Conservation (phyloP, 2,113 vertebrate genomes). For the Nesoenas mayeri region DNA sequence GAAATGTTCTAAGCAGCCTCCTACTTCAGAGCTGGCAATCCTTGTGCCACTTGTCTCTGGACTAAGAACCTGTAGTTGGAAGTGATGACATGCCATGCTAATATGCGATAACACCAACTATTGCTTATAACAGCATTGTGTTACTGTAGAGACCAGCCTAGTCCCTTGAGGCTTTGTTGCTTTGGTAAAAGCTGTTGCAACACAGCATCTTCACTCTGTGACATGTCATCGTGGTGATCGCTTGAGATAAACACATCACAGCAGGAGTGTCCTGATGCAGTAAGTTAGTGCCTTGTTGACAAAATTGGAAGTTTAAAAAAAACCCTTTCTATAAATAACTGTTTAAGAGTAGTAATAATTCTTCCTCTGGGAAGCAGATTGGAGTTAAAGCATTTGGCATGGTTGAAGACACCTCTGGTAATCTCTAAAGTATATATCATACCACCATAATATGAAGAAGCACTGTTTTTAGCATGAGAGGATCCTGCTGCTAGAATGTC, state of each 20-base stretch:
- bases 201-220: not conserved
- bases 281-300: not conserved
- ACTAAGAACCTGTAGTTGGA: not conserved
- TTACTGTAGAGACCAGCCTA: not conserved
- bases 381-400: not conserved
- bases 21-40: not conserved
- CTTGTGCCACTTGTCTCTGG: not conserved
- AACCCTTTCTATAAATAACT: not conserved
- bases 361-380: not conserved
- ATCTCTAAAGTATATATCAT: not conserved
- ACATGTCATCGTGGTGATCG: not conserved
- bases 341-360: not conserved
- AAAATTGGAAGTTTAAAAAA: not conserved
- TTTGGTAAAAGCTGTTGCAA: not conserved
- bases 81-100: not conserved
- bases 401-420: not conserved
- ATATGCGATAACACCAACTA: not conserved
- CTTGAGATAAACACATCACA: not conserved
- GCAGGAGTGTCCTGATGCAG: not conserved
- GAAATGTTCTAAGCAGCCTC: not conserved
- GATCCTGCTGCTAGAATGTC: not conserved
- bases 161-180: not conserved
- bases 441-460: not conserved
- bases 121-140: not conserved
- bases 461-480: not conserved